Evolutionary conservation across 2,888 invertebrate genomes (phyloP), one percentile per base, ranked within the genome.

Genomic region (Xylophagus ater): DNA sequence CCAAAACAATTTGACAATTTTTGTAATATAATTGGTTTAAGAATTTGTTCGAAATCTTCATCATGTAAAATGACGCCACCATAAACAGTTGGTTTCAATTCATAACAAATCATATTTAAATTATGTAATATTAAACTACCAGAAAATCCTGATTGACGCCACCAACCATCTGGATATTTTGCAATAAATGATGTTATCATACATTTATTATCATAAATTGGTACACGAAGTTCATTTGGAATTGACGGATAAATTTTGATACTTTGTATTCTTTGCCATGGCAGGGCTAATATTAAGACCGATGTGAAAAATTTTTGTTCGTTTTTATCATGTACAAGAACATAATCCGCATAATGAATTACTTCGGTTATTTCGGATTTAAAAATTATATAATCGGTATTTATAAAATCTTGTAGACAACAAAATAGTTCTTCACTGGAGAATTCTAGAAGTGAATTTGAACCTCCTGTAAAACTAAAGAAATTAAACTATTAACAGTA

Each of bases 281-380:
- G 58, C 25, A 60, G 53, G n/a, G 63, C 62, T 21, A 64, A 36
- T 7, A 63, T 53, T 1, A 58, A 46, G 1, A 52, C 48, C 18
- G 53, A 50, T 2, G 55, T 54, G 1, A 42, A 47, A 34, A 57
- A 53, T 5, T 30, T 29, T 2, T 31, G 24, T 2, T 53, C 52
- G 8, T 37, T 13, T 0, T 52, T 45, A 36, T 56, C 58, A 3
- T 40, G 50, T 1, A 60, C 53, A 38, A 53, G 43, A 3, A 57
- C 57, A 29, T 51, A 53, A 28, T 60, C 51, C 10, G 49, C 50
- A 13, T 52, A 53, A 19, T 64, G 59, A 9, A 50, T 40, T 13
- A 63, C 41, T 35, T 48, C 47, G 0, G 41, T 30, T 0, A 52
- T 57, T 37, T 49, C 52, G 17, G 51, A 47, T 6, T 47, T 45